Evolutionary conservation across 2,113 vertebrate species (phyloP), one percentile per base, ranked within the genome.

Genomic region (Xenopus borealis): DNA sequence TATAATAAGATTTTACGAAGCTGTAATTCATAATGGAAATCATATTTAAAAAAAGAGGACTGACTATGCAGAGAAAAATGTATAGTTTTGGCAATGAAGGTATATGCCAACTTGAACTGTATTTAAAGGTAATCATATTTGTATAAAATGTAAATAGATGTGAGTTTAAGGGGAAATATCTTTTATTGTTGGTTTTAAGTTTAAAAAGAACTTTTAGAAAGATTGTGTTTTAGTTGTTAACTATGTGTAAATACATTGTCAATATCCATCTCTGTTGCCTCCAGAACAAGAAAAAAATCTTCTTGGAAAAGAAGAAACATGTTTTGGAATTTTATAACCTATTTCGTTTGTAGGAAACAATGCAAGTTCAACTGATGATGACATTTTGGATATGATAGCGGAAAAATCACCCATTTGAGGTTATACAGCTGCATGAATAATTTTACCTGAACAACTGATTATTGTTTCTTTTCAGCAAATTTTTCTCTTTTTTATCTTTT

Each of bases 61-160:
- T 81, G 86, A 88, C 90, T 89, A 87, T 90, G 87, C 89, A 90
- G 87, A 83, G 79, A 82, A 78, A 84, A 59, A 84, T 78, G 55
- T 85, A 84, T 79, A 82, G 79, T 88, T 90, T 84, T 87, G 80
- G 87, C 86, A 84, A 84, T 86, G 85, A 84, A 79, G 83, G 82
- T 83, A 90, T 86, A 88, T 89, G 90, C 91, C 91, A 91, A 90
- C 89, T 92, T 91, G 93, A 93, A 93, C 94, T 95, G 89, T 95
- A 96, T 96, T 94, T 94, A 95, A 94, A 84, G 89, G 85, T 82
- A 85, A 79, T 82, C 87, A 84, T 85, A 86, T 90, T 86, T 90
- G 89, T 87, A 86, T 86, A 88, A 82, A 86, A 81, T 91, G 87
- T 94, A 94, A 79, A 94, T 93, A 93, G 89, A 83, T 88, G 89